Evolutionary conservation across 2,888 invertebrate species (phyloP).

Genomic region (Tetranychus truncatus): DNA sequence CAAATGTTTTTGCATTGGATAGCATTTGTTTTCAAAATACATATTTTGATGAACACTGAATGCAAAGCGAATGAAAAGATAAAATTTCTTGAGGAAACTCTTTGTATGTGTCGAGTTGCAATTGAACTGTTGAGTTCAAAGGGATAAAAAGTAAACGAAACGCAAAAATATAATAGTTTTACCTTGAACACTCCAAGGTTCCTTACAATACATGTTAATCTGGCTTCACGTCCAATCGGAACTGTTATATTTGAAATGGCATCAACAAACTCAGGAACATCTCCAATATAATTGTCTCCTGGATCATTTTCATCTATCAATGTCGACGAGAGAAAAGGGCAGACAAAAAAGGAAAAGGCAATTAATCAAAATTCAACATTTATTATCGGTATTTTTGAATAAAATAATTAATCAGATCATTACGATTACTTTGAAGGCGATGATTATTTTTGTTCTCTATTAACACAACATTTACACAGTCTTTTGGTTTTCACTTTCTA

Average conservation of each 20-base stretch:
- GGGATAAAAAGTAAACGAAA: not conserved
- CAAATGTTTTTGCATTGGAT: too few species aligned
- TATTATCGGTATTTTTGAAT: not conserved
- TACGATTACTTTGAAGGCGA: too few species aligned
- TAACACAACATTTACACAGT: too few species aligned
- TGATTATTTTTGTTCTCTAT: too few species aligned
- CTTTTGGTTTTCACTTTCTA: slow-evolving; percentile 2
- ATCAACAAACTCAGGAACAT: slow-evolving; percentile 8
- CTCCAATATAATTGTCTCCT: not conserved
- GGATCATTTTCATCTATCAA: not conserved
- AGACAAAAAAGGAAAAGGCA: not conserved
- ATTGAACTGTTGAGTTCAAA: too few species aligned
- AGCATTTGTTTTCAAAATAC: too few species aligned
- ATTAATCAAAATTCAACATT: not conserved
- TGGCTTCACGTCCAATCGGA: slow-evolving; percentile 9
- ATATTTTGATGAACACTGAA: too few species aligned
- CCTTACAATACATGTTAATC: slow-evolving; percentile 2
- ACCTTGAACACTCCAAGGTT: slow-evolving; percentile 9
- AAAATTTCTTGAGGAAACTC: too few species aligned
- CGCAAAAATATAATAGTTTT: not conserved
- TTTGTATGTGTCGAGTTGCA: too few species aligned
- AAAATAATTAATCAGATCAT: too few species aligned
- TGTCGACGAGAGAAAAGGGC: not conserved
- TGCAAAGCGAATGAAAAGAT: too few species aligned
- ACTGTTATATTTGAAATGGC: slow-evolving; percentile 12